These are phyloP conservation scores for Dendrophyllia cribrosa DNA, from an alignment of 64 coral and sea anemone genomes.

Conservation along the genomic window DNA sequence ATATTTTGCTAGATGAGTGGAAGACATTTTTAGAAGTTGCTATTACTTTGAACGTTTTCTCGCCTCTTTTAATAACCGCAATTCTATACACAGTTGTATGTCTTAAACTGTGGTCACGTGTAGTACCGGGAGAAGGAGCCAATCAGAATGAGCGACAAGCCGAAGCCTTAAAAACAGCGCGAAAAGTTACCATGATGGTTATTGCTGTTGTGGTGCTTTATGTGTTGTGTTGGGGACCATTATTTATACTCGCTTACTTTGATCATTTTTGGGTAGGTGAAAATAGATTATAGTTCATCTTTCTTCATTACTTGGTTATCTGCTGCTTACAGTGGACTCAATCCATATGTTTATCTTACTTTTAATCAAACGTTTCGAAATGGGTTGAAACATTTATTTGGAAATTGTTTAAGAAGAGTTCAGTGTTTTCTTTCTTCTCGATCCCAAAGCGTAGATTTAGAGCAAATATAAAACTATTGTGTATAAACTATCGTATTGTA, in stretches of 20 bases:
- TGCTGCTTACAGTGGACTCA: neutral
- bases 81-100: neutral
- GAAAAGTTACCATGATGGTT: constrained; percentile 15
- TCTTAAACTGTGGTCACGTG: constrained; percentile 5
- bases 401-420: neutral
- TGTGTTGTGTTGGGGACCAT: neutral
- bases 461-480: neutral
- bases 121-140: constrained; percentile 11
- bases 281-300: neutral
- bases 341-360: neutral
- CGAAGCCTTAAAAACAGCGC: neutral
- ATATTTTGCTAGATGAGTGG: too few relatives aligned
- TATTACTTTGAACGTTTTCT: neutral
- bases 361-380: neutral
- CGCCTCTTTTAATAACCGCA: neutral
- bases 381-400: neutral
- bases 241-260: neutral
- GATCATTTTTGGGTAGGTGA: neutral
- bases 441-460: neutral
- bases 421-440: neutral
- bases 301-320: neutral
- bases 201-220: neutral
- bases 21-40: too few relatives aligned
- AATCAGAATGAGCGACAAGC: neutral
- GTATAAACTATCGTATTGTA: too few relatives aligned